Conservation (phyloP, 2,888 invertebrate species). For the Megaustenia siamemsis region DNA sequence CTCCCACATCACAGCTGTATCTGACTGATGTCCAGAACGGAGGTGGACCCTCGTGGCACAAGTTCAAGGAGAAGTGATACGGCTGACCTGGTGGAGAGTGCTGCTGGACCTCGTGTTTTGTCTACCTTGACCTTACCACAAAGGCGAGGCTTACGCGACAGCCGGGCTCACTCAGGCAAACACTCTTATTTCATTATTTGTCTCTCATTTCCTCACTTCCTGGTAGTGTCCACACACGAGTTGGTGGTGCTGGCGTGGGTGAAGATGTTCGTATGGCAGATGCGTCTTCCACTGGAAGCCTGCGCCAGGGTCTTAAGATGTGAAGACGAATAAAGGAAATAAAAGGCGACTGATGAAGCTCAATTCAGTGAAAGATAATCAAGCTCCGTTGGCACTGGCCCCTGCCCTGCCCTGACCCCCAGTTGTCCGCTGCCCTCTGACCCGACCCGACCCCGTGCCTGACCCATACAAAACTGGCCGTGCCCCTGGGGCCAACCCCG, state of each 20-base stretch:
- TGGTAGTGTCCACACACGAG: neutral
- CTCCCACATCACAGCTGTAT: neutral
- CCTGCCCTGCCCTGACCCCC: conserved; percentile 48
- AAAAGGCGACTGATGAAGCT: conserved; percentile 38
- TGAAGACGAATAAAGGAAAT: conserved; percentile 44
- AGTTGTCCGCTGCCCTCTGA: conserved; percentile 51
- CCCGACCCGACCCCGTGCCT: conserved; percentile 52
- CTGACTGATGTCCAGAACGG: neutral
- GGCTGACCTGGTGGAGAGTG: conserved; percentile 29
- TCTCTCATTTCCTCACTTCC: conserved; percentile 43
- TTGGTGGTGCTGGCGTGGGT: neutral
- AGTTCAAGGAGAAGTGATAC: conserved; percentile 3
- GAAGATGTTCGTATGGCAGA: conserved; percentile 30
- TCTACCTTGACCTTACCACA: conserved; percentile 47
- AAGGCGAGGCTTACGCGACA: conserved; percentile 44
- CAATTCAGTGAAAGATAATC: conserved; percentile 55
- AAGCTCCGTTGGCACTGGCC: conserved; percentile 44
- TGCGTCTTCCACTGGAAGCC: conserved; percentile 27
- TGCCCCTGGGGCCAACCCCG: conserved; percentile 19
- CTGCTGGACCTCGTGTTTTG: conserved; percentile 39
- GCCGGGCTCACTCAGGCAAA: conserved; percentile 34
- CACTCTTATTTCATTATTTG: conserved; percentile 52
- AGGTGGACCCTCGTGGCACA: conserved; percentile 36
- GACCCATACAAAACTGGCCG: conserved; percentile 51
- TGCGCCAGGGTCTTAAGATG: conserved; percentile 18